Base-by-base conservation (phyloP, 2,113 vertebrate genomes). In the Micronycteris hirsuta region DNA sequence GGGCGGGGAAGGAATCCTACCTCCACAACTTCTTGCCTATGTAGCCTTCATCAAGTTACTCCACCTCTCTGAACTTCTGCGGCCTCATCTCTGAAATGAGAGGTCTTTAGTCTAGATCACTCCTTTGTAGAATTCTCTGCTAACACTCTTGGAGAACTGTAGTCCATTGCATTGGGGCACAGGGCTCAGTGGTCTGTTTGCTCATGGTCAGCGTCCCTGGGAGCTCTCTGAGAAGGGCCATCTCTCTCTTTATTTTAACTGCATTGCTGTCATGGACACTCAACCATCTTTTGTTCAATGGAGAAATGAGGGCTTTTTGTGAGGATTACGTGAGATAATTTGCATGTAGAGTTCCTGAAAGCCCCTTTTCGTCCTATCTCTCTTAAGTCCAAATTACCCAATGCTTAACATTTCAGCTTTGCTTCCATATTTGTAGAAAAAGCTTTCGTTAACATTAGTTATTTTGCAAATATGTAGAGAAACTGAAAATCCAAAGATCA, bases 381-480 rank as follows among this genome's bases (percentile, higher is more conserved):
- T 8, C 33, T 3, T 3, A 33, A 19, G 0, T 45, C 20, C 70
- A 61, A 56, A 36, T 10, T 5, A 65, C 31, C 41, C 38, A 83
- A 71, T 81, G 26, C 22, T 52, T 71, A 65, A 71, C 36, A 16
- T 89, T 86, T 63, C 1, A 36, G 67, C 80, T 56, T 86, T 89
- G 4, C 13, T 81, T 90, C 56, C 67, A 3, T 56, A 82, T 92
- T 76, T 94, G 82, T 85, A 89, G 85, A 84, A 90, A 10, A 71
- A 74, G 3, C 4, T 84, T 78, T 84, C 87, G 16, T 74, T 91
- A 84, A 89, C 65, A 82, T 56, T 43, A 93, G 56, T n/a, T 49
- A 24, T 85, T 91, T 96, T 86, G 16, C 91, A 93, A 93, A 24
- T 76, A 84, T 68, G 15, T n/a, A 78, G 73, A 76, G 56, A 93